Conservation (phyloP, 2,797 vertebrate genomes). For the Sebastes taczanowskii region DNA sequence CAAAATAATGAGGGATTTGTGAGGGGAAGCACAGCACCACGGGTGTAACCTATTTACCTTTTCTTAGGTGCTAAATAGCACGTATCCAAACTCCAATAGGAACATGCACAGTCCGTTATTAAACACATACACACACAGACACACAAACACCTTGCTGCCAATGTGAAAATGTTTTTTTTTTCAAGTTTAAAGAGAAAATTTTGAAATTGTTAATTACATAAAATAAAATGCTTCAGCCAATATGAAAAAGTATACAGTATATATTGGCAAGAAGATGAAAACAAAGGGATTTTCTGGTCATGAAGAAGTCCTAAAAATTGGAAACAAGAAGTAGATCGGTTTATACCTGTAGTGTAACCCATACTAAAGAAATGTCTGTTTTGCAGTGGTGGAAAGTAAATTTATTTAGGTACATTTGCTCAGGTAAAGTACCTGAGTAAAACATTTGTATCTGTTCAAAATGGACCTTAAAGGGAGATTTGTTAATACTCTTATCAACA, state of each 20-base stretch:
- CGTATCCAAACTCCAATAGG: constrained; percentile 57
- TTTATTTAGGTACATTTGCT: not conserved
- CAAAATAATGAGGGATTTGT: constrained; percentile 82
- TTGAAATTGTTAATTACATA: not conserved
- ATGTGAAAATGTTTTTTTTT: not conserved
- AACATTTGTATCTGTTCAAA: not conserved
- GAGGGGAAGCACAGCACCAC: constrained; percentile 58
- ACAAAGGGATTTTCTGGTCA: not conserved
- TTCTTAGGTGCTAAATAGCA: constrained; percentile 72
- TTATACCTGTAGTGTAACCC: not conserved
- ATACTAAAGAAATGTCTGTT: not conserved
- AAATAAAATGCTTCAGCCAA: not conserved
- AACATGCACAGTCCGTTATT: constrained; percentile 50
- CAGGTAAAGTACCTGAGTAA: not conserved
- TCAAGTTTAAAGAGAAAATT: constrained; percentile 66
- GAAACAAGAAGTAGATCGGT: not conserved
- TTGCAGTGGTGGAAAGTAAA: not conserved
- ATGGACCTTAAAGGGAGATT: too few relatives aligned
- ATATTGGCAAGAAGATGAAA: not conserved
- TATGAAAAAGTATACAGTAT: not conserved
- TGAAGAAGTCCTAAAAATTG: not conserved
- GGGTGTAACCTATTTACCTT: constrained; percentile 79
- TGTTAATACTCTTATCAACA: too few relatives aligned
- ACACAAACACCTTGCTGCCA: not conserved
- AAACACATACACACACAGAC: constrained; percentile 46